Percentiles rank a stretch among this genome's conserved stretches.
Conservation (phyloP, 2,888 invertebrate genomes). For the Isoperla grammatica region DNA sequence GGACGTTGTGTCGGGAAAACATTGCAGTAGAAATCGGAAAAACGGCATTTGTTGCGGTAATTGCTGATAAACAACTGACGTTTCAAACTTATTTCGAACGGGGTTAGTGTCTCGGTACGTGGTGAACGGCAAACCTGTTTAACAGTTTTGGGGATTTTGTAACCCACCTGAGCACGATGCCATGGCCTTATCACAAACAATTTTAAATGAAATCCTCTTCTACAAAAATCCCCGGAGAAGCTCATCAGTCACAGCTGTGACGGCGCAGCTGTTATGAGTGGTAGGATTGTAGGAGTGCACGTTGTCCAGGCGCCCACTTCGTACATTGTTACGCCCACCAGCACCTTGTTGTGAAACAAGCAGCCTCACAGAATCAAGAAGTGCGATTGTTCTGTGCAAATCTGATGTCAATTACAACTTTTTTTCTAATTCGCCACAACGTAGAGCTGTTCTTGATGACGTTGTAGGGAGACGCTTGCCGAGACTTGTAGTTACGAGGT, state of each 20-base stretch:
- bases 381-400: slow-evolving; percentile 16
- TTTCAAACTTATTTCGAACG: slow-evolving; percentile 7
- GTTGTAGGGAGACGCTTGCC: slow-evolving; percentile 29
- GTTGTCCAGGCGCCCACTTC: slow-evolving; percentile 1
- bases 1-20: slow-evolving; percentile 9
- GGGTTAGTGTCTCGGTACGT: slow-evolving; percentile 17
- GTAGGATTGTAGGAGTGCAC: background rate
- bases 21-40: slow-evolving; percentile 11
- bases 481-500: slow-evolving; percentile 26
- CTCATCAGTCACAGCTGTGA: background rate
- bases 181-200: background rate
- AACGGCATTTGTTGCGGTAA: slow-evolving; percentile 4
- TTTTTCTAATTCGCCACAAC: slow-evolving; percentile 34
- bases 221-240: background rate
- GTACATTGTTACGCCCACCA: slow-evolving; percentile 16
- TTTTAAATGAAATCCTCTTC: background rate
- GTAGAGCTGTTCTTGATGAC: slow-evolving; percentile 30
- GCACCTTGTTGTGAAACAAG: background rate
- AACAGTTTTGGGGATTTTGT: slow-evolving; percentile 15
- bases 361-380: background rate
- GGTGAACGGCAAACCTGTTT: background rate
- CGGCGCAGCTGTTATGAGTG: background rate
- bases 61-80: slow-evolving; percentile 17
- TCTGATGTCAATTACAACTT: background rate
- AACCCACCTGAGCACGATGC: background rate